phyloP scores from a whole-genome alignment of 2,888 invertebrate species.

The Neuroscelio doddi region DNA sequence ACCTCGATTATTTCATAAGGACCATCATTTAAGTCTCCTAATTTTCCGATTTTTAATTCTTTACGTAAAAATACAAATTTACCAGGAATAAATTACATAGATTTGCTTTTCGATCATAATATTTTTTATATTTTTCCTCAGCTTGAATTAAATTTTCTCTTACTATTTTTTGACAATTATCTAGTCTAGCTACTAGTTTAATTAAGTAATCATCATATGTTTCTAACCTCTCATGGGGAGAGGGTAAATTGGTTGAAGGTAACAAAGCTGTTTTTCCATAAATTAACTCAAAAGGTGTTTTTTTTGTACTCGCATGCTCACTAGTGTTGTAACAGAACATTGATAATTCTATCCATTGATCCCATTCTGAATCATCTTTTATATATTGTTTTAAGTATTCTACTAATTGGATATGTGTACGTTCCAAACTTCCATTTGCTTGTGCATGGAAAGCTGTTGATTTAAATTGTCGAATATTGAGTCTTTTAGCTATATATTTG shows the following conservation, averaged over 20 bases:
- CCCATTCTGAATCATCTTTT: too few species aligned
- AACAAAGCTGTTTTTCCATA: too few species aligned
- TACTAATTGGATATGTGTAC: constrained; percentile 35
- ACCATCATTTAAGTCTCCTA: constrained; percentile 27
- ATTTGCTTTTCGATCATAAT: constrained; percentile 31
- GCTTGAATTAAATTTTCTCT: constrained; percentile 27
- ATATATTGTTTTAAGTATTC: constrained; percentile 35
- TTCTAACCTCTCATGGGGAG: too few species aligned
- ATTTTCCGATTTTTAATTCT: constrained; percentile 29
- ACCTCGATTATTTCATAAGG: constrained; percentile 34
- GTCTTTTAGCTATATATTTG: constrained; percentile 30
- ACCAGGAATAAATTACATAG: constrained; percentile 16
- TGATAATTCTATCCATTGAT: too few species aligned
- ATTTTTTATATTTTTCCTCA: constrained; percentile 31
- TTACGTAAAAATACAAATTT: constrained; percentile 28
- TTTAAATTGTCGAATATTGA: constrained; percentile 35
- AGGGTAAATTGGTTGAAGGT: too few species aligned
- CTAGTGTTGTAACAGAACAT: too few species aligned
- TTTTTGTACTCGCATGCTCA: too few species aligned
- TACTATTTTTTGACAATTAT: constrained; percentile 16
- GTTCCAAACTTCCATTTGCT: constrained; percentile 44
- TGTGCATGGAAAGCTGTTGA: constrained; percentile 45
- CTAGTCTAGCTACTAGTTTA: constrained; percentile 17
- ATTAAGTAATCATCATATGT: constrained; percentile 23
- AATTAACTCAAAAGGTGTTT: too few species aligned